A percentile compares a stretch with the other conserved stretches of the same genome.
Conservation (phyloP, 2,888 invertebrate species). For the Tenodera sinensis region DNA sequence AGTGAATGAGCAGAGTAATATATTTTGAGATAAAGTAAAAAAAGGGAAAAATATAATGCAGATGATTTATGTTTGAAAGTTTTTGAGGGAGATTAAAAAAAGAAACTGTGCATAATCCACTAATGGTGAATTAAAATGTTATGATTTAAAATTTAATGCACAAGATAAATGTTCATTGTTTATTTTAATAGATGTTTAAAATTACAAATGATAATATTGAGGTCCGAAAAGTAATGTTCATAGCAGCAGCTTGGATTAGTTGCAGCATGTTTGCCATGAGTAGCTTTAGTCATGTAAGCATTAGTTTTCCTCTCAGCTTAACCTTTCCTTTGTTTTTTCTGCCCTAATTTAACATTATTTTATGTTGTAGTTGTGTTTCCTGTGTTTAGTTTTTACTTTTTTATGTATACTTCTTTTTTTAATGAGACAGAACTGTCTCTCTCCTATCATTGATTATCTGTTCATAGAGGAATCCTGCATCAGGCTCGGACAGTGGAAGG, state of each 20-base stretch:
- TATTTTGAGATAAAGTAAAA: too few species aligned
- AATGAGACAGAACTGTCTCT: slow-evolving; percentile 28
- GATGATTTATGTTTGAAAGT: too few species aligned
- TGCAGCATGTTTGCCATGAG: not conserved
- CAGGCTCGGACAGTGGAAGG: slow-evolving; percentile 37
- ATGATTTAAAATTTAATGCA: too few species aligned
- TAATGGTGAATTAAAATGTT: too few species aligned
- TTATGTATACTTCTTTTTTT: slow-evolving; percentile 8
- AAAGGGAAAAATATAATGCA: too few species aligned
- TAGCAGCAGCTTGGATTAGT: not conserved
- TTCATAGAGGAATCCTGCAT: slow-evolving; percentile 33
- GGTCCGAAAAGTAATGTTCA: not conserved
- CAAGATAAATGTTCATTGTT: not conserved
- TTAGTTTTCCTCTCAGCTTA: not conserved
- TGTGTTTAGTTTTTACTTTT: slow-evolving; percentile 1
- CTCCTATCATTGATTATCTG: slow-evolving; percentile 29
- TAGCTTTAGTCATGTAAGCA: not conserved
- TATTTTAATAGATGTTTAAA: not conserved
- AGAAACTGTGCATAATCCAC: too few species aligned
- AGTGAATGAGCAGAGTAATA: too few species aligned
- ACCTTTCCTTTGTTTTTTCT: not conserved
- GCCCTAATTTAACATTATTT: not conserved
- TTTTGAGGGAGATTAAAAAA: too few species aligned
- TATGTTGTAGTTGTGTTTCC: slow-evolving; percentile 16
- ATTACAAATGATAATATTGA: not conserved